phyloP scores from a whole-genome alignment of 2,113 vertebrate genomes.

The Lycocorax pyrrhopterus region DNA sequence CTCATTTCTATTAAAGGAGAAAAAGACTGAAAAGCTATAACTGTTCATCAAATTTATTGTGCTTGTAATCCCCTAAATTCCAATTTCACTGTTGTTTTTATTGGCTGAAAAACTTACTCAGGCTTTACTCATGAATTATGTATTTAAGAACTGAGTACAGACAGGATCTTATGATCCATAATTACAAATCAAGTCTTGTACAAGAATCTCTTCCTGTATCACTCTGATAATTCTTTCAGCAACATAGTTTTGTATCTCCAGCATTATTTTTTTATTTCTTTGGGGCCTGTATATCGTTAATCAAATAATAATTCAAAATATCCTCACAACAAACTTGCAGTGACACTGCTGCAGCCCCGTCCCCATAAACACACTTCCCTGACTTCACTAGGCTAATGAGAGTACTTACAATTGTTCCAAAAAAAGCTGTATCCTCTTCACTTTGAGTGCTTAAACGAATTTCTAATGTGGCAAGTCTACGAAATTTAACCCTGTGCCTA shows the following conservation, averaged over 20 bases:
- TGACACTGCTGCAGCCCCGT: neutral
- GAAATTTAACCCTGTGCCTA: neutral
- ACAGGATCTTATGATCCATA: neutral
- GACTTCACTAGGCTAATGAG: neutral
- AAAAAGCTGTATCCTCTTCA: neutral
- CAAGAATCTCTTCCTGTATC: neutral
- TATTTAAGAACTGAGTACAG: neutral
- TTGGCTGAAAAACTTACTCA: slow-evolving; percentile 16
- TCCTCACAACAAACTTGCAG: neutral
- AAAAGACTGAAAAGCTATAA: neutral
- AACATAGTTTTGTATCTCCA: neutral
- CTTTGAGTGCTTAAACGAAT: fast-evolving
- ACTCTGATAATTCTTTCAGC: neutral
- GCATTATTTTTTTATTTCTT: neutral
- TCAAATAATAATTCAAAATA: neutral
- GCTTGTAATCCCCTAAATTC: neutral
- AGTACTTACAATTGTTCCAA: neutral
- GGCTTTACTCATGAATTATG: neutral
- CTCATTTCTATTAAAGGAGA: neutral
- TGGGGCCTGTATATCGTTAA: neutral
- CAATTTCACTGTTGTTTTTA: neutral
- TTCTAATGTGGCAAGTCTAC: neutral
- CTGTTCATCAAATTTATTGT: neutral
- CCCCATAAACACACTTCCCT: neutral
- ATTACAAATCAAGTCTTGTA: slow-evolving; percentile 53